A percentile compares a stretch with the other conserved stretches of the same genome.
These are phyloP conservation scores for Himalopsyche anomala DNA, from an alignment of 2,888 invertebrate genomes.

Conservation along the genomic window DNA sequence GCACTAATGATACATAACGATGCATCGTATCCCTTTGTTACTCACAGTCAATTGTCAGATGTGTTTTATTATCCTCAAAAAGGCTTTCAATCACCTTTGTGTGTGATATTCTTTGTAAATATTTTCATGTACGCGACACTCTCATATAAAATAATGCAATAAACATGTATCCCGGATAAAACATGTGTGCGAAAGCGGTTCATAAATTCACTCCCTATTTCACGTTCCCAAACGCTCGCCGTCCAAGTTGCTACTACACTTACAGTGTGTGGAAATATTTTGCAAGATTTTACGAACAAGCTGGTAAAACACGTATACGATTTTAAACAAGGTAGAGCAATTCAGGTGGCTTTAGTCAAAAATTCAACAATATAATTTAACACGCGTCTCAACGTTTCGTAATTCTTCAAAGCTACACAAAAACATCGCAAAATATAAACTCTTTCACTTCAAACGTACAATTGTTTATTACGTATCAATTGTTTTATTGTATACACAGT, in stretches of 20 bases:
- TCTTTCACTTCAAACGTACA: no score
- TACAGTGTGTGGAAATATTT: background rate
- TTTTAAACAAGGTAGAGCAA: background rate
- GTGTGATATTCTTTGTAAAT: background rate
- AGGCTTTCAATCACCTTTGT: conserved; percentile 23
- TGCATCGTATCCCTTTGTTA: background rate
- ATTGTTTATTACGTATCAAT: no score
- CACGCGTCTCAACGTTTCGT: no score
- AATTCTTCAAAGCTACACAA: no score
- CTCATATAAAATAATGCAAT: conserved; percentile 17
- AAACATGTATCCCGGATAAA: conserved; percentile 8
- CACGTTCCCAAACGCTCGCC: background rate
- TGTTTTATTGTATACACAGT: no score
- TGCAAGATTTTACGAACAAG: background rate
- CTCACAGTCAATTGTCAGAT: conserved; percentile 22
- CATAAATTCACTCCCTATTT: conserved; percentile 4
- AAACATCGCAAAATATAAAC: no score
- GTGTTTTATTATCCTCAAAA: conserved; percentile 30
- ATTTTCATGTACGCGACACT: conserved; percentile 10
- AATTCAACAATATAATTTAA: no score
- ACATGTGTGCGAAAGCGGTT: conserved; percentile 20
- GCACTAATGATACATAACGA: no score
- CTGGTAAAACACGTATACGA: background rate
- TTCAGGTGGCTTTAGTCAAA: no score
- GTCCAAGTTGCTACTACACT: background rate